Evolutionary conservation across 2,113 vertebrate species (phyloP).

Genomic region (Scomber japonicus): DNA sequence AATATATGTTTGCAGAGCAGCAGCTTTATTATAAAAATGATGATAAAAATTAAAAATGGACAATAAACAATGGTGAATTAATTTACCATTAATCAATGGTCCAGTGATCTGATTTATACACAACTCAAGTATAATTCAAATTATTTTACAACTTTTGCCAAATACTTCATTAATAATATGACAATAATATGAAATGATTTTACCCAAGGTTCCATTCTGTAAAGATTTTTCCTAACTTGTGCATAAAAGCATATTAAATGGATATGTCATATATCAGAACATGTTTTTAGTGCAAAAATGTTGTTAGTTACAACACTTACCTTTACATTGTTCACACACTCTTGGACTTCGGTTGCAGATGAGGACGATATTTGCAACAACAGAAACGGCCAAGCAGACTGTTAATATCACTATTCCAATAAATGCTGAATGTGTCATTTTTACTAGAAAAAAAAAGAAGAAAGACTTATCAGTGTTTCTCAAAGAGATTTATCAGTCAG

Average conservation of each 20-base stretch:
- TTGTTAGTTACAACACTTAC: slow-evolving; percentile 10
- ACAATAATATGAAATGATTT: neutral
- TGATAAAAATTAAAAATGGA: neutral
- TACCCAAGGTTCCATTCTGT: neutral
- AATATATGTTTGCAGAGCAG: neutral
- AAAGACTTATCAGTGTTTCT: neutral
- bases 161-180: no score
- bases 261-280: neutral
- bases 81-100: no score
- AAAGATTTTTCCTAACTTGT: neutral
- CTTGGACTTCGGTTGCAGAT: neutral
- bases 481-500: neutral
- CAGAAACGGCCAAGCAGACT: slow-evolving; percentile 7
- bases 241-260: neutral
- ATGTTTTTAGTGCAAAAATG: neutral
- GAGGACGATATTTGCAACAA: slow-evolving; percentile 19
- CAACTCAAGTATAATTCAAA: no score
- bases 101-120: no score
- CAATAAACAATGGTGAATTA: no score
- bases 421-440: neutral
- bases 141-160: no score
- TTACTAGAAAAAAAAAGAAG: neutral
- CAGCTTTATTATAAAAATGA: neutral
- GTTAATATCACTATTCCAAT: neutral
- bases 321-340: neutral